These are phyloP conservation scores for Tipula lateralis DNA, from an alignment of 2,888 invertebrate genomes.

Conservation along the genomic window DNA sequence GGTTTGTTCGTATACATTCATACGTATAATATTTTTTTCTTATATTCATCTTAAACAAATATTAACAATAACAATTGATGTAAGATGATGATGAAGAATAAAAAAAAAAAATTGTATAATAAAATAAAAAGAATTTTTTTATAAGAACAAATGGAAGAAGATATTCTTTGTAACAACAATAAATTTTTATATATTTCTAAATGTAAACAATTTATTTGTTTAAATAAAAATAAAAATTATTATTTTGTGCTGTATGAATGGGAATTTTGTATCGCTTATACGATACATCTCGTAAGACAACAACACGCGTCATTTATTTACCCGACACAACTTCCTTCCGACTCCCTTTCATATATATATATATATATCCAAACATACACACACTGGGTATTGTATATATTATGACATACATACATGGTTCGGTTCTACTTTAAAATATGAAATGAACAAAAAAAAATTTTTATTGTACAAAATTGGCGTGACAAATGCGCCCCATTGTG, in stretches of 20 bases:
- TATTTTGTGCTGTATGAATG: neutral
- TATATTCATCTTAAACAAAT: conserved; percentile 2
- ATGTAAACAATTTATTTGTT: conserved; percentile 11
- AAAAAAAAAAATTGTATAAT: too few species aligned
- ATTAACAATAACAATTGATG: conserved; percentile 24
- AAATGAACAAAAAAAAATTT: neutral
- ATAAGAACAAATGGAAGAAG: conserved; percentile 24
- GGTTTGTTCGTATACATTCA: neutral
- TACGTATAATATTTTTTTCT: neutral
- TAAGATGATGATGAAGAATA: conserved; percentile 11
- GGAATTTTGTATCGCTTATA: neutral
- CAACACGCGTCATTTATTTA: conserved; percentile 24
- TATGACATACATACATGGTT: neutral
- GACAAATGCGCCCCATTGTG: neutral
- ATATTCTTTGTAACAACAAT: conserved; percentile 15
- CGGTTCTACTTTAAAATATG: neutral
- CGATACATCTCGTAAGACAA: neutral
- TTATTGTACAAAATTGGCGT: neutral
- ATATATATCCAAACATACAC: neutral
- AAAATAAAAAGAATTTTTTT: neutral
- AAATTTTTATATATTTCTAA: neutral
- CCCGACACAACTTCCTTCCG: neutral
- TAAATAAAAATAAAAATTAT: neutral
- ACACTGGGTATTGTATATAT: too few species aligned
- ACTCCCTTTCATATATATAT: neutral